Conservation (phyloP, 64 coral and sea anemone species). For the Pocillopora damicornis region DNA sequence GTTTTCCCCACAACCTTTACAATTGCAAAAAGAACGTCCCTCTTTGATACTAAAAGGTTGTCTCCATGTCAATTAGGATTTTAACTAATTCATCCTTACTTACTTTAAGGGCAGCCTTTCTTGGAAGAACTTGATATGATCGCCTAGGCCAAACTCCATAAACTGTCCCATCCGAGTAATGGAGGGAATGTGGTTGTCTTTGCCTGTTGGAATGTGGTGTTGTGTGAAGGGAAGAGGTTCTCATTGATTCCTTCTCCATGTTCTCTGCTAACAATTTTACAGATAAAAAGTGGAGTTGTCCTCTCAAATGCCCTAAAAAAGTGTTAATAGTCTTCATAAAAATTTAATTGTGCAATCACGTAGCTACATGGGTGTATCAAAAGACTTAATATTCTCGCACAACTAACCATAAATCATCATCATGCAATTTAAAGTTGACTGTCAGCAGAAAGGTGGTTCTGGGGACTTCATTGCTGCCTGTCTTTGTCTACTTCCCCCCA, state of each 20-base stretch:
- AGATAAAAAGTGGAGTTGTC: neutral
- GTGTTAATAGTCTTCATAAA: neutral
- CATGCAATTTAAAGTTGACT: constrained; percentile 31
- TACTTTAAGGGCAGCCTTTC: neutral
- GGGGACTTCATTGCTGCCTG: constrained; percentile 16
- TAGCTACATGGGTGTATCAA: no score
- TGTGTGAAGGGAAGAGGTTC: neutral
- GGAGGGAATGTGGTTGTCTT: neutral
- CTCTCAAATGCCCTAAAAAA: neutral
- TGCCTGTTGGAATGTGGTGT: neutral
- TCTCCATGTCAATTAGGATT: neutral
- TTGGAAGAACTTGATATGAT: neutral
- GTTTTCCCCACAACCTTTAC: no score
- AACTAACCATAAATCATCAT: constrained; percentile 9
- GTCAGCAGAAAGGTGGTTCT: constrained; percentile 12
- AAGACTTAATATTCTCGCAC: no score
- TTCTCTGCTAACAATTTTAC: neutral
- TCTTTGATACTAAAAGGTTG: no score
- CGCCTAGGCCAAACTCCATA: neutral
- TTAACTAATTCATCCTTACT: neutral
- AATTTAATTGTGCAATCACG: no score
- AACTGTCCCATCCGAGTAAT: neutral
- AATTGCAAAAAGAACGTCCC: no score
- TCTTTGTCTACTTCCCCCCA: constrained; percentile 21
- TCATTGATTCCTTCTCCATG: neutral